A percentile compares a stretch with the other conserved stretches of the same genome.
phyloP scores from a whole-genome alignment of 2,888 invertebrate species.

The Cheilosia soror region DNA sequence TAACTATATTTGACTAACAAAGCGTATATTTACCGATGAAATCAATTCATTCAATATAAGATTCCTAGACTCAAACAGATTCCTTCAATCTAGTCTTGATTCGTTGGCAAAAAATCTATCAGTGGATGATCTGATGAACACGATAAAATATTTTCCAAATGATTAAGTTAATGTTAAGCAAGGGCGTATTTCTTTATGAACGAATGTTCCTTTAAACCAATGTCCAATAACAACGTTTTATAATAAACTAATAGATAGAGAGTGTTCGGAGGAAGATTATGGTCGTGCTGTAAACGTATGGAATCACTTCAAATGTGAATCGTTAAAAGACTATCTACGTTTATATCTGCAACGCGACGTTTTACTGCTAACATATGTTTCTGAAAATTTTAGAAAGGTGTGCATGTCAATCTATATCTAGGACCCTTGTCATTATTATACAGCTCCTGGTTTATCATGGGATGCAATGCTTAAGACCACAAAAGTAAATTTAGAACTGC shows the following conservation, averaged over 20 bases:
- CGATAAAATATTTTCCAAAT: not conserved
- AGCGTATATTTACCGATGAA: not conserved
- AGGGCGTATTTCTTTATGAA: not conserved
- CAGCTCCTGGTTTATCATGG: no score
- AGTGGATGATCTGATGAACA: not conserved
- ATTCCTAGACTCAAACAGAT: not conserved
- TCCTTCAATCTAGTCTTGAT: not conserved
- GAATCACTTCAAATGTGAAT: not conserved
- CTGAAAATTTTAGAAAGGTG: no score
- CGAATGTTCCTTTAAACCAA: not conserved
- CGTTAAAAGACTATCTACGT: no score
- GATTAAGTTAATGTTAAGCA: not conserved
- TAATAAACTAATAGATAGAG: no score
- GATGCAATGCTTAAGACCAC: no score
- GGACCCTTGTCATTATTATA: no score
- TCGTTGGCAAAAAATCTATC: not conserved
- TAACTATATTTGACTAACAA: not conserved
- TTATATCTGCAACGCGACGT: no score
- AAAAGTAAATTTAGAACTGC: no score
- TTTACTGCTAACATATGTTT: no score
- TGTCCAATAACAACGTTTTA: not conserved
- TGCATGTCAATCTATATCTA: no score
- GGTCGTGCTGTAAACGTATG: not conserved
- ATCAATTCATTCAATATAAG: not conserved
- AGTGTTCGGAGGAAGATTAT: not conserved